Base-by-base conservation (phyloP, 2,888 invertebrate genomes). In the Agrotis clavis region DNA sequence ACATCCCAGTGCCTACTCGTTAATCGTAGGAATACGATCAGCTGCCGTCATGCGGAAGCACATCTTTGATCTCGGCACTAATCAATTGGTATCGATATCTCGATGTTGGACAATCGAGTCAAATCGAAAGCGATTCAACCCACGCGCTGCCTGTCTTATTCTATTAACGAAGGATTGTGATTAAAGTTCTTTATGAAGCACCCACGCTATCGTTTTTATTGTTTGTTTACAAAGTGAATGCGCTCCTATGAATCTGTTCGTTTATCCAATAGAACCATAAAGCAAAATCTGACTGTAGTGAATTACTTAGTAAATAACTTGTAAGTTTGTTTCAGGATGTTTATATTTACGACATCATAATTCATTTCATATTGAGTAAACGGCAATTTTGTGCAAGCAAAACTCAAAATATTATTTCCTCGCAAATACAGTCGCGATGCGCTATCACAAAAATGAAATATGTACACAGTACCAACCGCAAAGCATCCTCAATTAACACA, bases 31-130 rank as follows among this genome's bases (percentile, higher is more conserved):
- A 87, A 85, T 86, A 86, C 86, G 88, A 87, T 89, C 86, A 87
- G 86, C 87, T 84, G 86, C 89, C 86, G 89, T 91, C 93, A 92
- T 88, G 94, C 92, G 93, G 94, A 94, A 94, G 92, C 91, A 90
- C 90, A 93, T 93, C 93, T 93, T 93, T 92, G 94, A 94, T 94
- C 93, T 93, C 89, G 84, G 85, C 86, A 84, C 89, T 92, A 94
- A 94, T 94, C 94, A 93, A 93, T 93, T 91, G 89, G 89, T 91
- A 92, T 91, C 92, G 89, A 92, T 90, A 90, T 88, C 90, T 91
- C 90, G 91, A 88, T 90, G 86, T 83, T 91, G 83, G 85, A 89
- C 87, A 88, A 91, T 90, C 90, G 88, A 91, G 85, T 91, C 87
- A 88, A 91, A 91, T 91, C 86, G 89, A 90, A 90, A 89, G 87